Evolutionary conservation across 2,888 invertebrate species (phyloP), one percentile per base, ranked within the genome.

Genomic region (Megalurothrips usitatus): DNA sequence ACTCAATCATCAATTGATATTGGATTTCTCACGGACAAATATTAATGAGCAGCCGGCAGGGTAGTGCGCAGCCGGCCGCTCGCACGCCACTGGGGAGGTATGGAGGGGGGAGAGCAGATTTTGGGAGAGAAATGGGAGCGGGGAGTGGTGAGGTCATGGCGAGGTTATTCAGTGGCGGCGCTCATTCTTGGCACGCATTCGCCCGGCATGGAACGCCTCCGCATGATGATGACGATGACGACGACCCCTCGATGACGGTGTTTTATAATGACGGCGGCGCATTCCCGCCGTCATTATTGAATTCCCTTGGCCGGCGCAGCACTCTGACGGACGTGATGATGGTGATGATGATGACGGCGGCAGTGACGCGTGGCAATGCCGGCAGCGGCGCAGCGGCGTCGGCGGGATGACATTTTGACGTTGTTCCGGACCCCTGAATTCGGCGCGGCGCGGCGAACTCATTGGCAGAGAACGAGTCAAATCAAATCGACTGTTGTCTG

Each of bases 11-110:
- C 68, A 75, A 75, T 75, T 75, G 68, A 75, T 75, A 75, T 75
- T 75, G 68, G 68, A 75, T 75, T 75, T 75, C 68, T 75, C 68
- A 75, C 68, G 68, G 68, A 75, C 68, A 75, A 75, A 75, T 75
- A 75, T 75, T 75, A 75, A 75, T 75, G 68, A 75, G 68, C 14
- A n/a, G 52, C 52, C 52, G 19, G 14, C 14, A 19, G 58, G 14
- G 58, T 58, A 52, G 14, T 52, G 52, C 52, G 52, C 19, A 58
- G 17, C 58, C 17, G 34, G 58, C 58, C 14, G 58, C 58, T 19
- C 58, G 58, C 34, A 58, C 19, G 58, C 34, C 34, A 12, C 58
- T 17, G 58, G 12, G 52, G 63, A n/a, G 19, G 9, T 1, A n/a
- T 12, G 63, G 63, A 63, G 19, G 14, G 2, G 52, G 12, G 52